A percentile compares a stretch with the other conserved stretches of the same genome.
Conservation (phyloP, 2,888 invertebrate genomes). For the Drosophila kuntzei region DNA sequence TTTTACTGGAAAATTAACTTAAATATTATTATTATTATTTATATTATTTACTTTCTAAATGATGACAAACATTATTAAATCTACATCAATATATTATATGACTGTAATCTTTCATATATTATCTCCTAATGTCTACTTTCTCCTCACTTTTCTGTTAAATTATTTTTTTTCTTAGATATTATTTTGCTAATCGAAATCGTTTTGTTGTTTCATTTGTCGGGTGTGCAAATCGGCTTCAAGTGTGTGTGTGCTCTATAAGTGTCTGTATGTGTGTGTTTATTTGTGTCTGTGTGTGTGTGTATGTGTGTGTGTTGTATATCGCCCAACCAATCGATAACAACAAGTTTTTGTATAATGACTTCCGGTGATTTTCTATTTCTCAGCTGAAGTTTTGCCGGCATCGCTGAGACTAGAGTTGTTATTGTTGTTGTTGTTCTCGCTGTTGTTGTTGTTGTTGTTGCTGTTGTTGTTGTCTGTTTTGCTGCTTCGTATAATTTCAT, state of each 20-base stretch:
- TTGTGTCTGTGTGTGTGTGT: constrained; percentile 5
- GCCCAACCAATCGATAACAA: constrained; percentile 79
- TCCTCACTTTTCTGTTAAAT: too few relatives aligned
- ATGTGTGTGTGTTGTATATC: constrained; percentile 60
- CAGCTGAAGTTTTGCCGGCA: constrained; percentile 76
- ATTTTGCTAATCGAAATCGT: neutral
- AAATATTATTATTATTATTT: neutral
- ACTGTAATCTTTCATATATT: neutral
- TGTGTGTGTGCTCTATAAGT: constrained; percentile 16
- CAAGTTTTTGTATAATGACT: constrained; percentile 82
- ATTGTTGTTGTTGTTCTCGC: constrained; percentile 29
- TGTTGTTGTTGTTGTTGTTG: constrained; percentile 39
- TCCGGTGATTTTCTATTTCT: constrained; percentile 82
- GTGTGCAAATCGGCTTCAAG: constrained; percentile 27
- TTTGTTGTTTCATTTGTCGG: constrained; percentile 30
- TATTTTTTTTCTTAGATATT: neutral
- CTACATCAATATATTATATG: neutral
- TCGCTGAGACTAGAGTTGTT: constrained; percentile 36
- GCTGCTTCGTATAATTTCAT: constrained; percentile 76
- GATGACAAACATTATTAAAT: neutral
- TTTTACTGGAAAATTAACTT: neutral
- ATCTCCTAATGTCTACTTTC: neutral
- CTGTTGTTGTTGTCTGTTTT: constrained; percentile 47
- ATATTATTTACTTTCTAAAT: too few relatives aligned
- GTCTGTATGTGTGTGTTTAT: constrained; percentile 5